Evolutionary conservation across 1,140 invertebrate genomes (phyloP).

Genomic region (Neomicropteryx cornuta): DNA sequence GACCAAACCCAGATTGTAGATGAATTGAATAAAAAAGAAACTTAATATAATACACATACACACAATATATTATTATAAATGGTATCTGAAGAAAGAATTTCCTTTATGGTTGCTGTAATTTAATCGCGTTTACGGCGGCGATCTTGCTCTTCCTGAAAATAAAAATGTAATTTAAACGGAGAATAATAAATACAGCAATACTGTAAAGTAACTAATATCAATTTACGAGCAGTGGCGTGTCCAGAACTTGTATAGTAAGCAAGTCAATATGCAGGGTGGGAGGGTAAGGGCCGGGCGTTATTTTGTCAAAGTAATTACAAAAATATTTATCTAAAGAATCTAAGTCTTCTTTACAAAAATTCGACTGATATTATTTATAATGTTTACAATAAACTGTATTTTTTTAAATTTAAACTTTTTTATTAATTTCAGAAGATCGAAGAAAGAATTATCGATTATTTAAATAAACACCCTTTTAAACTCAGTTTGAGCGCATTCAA

Average conservation of each 20-base stretch:
- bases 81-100: too few species aligned
- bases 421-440: neutral
- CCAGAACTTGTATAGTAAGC: neutral
- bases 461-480: too few species aligned
- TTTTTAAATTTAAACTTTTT: too few species aligned
- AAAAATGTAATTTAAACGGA: neutral
- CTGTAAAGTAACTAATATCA: conserved; percentile 9
- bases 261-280: neutral
- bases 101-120: too few species aligned
- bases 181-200: neutral
- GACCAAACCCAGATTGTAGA: too few species aligned
- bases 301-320: conserved; percentile 3
- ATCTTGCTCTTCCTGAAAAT: conserved; percentile 34
- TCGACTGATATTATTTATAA: too few species aligned
- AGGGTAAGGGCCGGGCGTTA: too few species aligned
- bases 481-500: too few species aligned
- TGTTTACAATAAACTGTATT: too few species aligned
- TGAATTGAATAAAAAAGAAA: too few species aligned
- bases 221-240: neutral
- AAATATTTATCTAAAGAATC: neutral
- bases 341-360: neutral
- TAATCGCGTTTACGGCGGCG: conserved; percentile 36
- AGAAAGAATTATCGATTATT: neutral
- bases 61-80: too few species aligned
- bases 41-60: too few species aligned